These are phyloP conservation scores for Diorhabda sublineata DNA, from an alignment of 1,140 invertebrate genomes.

Conservation along the genomic window DNA sequence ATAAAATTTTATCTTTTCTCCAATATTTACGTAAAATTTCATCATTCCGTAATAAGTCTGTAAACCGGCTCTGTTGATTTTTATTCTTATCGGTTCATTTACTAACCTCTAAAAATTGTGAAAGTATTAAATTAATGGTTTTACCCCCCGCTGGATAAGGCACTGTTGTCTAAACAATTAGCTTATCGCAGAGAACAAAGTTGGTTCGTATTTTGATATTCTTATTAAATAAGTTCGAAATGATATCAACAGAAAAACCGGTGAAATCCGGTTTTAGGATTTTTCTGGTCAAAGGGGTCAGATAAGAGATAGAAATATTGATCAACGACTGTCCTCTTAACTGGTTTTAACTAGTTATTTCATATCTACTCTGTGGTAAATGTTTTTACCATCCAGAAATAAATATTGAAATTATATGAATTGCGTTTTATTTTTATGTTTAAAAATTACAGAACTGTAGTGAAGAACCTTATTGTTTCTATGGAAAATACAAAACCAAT, in stretches of 20 bases:
- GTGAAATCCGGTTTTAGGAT: conserved; percentile 20
- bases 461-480: no score
- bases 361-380: background rate
- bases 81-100: no score
- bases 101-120: no score
- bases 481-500: no score
- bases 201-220: conserved; percentile 21
- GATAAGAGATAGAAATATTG: background rate
- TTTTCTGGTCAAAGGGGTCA: conserved; percentile 22
- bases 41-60: no score
- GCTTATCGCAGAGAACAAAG: conserved; percentile 26
- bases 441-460: no score
- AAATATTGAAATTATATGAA: no score
- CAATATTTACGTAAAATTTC: no score
- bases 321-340: background rate
- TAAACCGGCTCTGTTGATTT: no score
- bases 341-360: background rate
- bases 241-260: conserved; percentile 15
- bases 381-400: background rate
- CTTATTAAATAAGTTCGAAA: conserved; percentile 13
- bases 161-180: conserved; percentile 6
- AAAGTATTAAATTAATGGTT: no score
- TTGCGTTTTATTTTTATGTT: no score
- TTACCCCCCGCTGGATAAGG: background rate
- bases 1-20: no score